Base-by-base conservation (phyloP, 2,888 invertebrate genomes). In the Polydesmus complanatus region DNA sequence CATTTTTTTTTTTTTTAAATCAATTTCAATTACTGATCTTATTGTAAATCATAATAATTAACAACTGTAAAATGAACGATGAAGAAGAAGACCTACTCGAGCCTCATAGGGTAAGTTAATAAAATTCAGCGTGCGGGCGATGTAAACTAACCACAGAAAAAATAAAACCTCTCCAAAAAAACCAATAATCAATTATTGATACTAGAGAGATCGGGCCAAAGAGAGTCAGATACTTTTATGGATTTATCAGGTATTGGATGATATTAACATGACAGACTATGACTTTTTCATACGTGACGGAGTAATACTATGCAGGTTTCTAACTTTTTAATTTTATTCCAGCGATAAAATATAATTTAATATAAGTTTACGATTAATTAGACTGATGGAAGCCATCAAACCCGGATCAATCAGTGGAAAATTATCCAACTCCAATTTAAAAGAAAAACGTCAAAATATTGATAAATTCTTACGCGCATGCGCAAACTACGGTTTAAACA, bases 161-260 rank as follows among this genome's bases (percentile, higher is more conserved):
- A 37, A 5, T 37, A 37, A 37, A 8, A 8, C 5, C 37, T 37
- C 5, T 8, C 14, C 14, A 37, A 37, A 8, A 37, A 14, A 37
- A 5, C 37, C 37, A 37, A 8, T 8, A 37, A 14, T 37, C 14
- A 37, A 37, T 54, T 21, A 11, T 11, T 8, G 5, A 56, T 50
- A 58, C 8, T 58, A 67, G 67, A 60, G 67, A 23, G 67, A 67
- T 37, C 55, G 63, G 23, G 65, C 66, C 0, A 67, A 67, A 54
- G 68, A 68, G 56, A 67, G 67, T 54, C 68, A 68, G 53, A 65
- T 68, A 26, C 54, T 68, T 8, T 37, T 68, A n/a, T 68, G 67
- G 68, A 66, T 68, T 8, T 68, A 67, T 67, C 65, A 67, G 49
- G 61, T 64, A 2, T 52, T 68, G 2, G 67, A 64, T 2, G 67